Base-by-base conservation (phyloP, 2,797 vertebrate genomes). In the Cyclura pinguis region DNA sequence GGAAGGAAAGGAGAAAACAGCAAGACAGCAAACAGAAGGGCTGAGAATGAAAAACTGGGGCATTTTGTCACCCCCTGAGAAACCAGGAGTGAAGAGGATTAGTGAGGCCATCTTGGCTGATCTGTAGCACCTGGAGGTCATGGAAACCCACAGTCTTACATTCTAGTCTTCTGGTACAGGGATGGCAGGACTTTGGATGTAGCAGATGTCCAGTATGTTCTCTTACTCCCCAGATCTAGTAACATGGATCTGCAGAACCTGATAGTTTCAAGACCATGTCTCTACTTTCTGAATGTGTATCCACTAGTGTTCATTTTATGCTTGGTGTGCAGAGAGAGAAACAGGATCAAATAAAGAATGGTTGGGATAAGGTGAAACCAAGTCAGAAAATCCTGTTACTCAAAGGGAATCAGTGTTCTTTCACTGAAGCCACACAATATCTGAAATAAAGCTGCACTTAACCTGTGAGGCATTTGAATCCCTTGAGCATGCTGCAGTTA, bases 371-470 rank as follows among this genome's bases (percentile, higher is more conserved):
- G 80, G 92, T 93, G 89, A 94, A 95, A 93, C 82, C 82, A 95
- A 96, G 93, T 94, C 80, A 92, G 92, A 95, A 94, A 94, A 82
- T 83, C 92, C 77, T 86, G 27, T 10, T 86, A 90, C 80, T 93
- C 94, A 89, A 87, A 92, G 92, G 90, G 88, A 47, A 95, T 95
- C 92, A 90, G 78, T 20, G 32, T 90, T 93, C 83, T 89, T 95
- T 93, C 85, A 93, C 83, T 77, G 92, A 94, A 95, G 93, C 89
- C 92, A 89, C 91, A 95, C 92, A 95, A 92, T 92, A 84, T 94
- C 93, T 95, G 94, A 95, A 94, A 95, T 94, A 94, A 95, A 96
- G 93, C 81, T 91, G 87, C 90, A 93, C 93, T 95, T 95, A 94
- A 95, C 92, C 93, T 96, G 90, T 92, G 93, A 93, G 92, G 91